phyloP scores from a whole-genome alignment of 1,140 invertebrate genomes.

The Hestina assimilis region DNA sequence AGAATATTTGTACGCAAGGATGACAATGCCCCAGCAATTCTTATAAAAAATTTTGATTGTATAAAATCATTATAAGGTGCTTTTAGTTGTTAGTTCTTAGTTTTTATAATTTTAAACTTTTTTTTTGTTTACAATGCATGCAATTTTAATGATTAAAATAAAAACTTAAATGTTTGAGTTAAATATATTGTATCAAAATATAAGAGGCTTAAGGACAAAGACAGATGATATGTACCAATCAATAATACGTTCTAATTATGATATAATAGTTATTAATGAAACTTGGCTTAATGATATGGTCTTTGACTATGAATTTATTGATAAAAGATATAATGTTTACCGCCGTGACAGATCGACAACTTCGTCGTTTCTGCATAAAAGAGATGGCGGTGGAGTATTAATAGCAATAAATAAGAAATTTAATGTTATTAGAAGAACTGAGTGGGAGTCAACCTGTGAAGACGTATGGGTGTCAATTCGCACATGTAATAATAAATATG shows the following conservation, averaged over 20 bases:
- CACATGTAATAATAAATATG: too few species aligned
- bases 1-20: slow-evolving; percentile 3
- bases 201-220: too few species aligned
- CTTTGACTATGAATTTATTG: slow-evolving; percentile 17
- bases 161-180: background rate
- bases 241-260: background rate
- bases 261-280: slow-evolving; percentile 2
- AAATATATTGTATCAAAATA: too few species aligned
- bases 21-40: background rate
- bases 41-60: slow-evolving; percentile 7
- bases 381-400: slow-evolving; percentile 1
- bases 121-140: background rate
- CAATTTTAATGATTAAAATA: background rate
- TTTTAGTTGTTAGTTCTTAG: too few species aligned
- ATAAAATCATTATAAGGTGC: background rate
- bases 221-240: background rate
- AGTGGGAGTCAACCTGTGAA: background rate
- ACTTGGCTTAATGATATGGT: slow-evolving; percentile 9
- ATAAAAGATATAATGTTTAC: slow-evolving; percentile 4
- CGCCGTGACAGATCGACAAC: slow-evolving; percentile 12
- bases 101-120: background rate
- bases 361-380: slow-evolving; percentile 2
- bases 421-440: background rate
- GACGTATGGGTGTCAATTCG: background rate
- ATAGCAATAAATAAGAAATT: background rate